Evolutionary conservation across 2,797 vertebrate genomes (phyloP).

Genomic region (Mormyrus hasselquistii): DNA sequence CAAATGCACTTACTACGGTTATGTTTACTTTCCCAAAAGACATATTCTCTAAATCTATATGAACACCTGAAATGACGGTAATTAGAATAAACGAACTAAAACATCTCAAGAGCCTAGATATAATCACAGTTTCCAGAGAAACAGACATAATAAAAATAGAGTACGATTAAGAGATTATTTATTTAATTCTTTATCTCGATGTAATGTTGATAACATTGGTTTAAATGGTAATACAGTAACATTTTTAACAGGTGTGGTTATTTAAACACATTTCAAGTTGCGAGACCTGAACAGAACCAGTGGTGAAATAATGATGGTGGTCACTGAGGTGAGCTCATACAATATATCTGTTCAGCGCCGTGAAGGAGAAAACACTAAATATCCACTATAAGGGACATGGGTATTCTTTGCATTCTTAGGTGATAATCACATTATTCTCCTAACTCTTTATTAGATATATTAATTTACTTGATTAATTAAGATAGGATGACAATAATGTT

Average conservation of each 20-base stretch:
- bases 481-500: not conserved
- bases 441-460: not conserved
- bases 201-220: not conserved
- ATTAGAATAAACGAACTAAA: not conserved
- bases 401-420: not conserved
- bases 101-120: not conserved
- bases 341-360: not conserved
- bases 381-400: not conserved
- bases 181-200: not conserved
- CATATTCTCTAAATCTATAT: not conserved
- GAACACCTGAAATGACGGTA: not conserved
- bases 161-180: not conserved
- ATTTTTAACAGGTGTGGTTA: not conserved
- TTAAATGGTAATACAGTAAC: not conserved
- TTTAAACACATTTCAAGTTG: not conserved
- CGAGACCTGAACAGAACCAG: not conserved
- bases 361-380: not conserved
- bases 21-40: not conserved
- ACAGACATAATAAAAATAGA: not conserved
- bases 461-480: not conserved
- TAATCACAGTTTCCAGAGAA: not conserved
- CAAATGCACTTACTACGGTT: not conserved
- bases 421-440: not conserved
- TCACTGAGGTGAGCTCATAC: too few species aligned
- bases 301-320: not conserved